phyloP scores from a whole-genome alignment of 1,140 invertebrate genomes.

The Antheraea pernyi region DNA sequence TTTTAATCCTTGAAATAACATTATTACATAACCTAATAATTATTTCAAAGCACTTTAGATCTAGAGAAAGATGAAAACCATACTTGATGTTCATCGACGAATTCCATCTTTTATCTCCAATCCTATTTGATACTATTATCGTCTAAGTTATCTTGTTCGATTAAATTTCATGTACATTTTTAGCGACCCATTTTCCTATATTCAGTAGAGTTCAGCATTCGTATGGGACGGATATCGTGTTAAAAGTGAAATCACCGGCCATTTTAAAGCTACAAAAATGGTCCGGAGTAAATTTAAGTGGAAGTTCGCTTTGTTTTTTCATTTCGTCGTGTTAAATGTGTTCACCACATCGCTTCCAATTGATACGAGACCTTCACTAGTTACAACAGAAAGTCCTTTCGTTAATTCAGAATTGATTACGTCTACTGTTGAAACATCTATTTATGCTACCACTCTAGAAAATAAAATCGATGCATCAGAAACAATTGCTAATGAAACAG shows the following conservation, averaged over 20 bases:
- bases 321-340: constrained; percentile 31
- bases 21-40: background rate
- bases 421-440: background rate
- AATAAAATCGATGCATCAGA: background rate
- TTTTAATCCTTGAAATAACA: background rate
- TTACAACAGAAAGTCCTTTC: background rate
- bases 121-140: constrained; percentile 41
- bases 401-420: background rate
- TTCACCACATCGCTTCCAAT: constrained; percentile 37
- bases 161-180: constrained; percentile 20
- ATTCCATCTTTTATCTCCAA: constrained; percentile 35
- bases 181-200: constrained; percentile 33
- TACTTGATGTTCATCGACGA: background rate
- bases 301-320: constrained; percentile 34
- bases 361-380: constrained; percentile 2
- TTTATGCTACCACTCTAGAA: background rate
- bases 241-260: constrained; percentile 31
- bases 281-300: constrained; percentile 50
- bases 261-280: constrained; percentile 46
- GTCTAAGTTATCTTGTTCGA: constrained; percentile 25
- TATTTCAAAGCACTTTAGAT: background rate
- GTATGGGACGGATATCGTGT: constrained; percentile 33
- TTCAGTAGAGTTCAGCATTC: constrained; percentile 33
- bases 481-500: constrained; percentile 14
- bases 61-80: background rate